These are phyloP conservation scores for Aporrectodea caliginosa DNA, from an alignment of 1,140 invertebrate species.

Conservation along the genomic window DNA sequence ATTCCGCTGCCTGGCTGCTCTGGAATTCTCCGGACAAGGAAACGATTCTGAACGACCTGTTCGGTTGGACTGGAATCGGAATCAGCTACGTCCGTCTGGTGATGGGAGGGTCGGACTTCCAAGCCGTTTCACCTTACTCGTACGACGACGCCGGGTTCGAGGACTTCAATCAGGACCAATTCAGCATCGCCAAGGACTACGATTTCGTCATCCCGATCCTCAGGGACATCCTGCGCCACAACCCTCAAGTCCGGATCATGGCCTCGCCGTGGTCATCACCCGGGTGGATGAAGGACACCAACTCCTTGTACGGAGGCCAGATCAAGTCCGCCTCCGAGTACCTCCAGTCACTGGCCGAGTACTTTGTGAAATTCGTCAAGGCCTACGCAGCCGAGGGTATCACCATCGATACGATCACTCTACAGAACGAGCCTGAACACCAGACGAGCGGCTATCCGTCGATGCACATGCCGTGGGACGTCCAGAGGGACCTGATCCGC, in stretches of 20 bases:
- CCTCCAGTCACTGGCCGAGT: slow-evolving; percentile 34
- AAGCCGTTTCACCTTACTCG: neutral
- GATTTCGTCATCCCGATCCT: slow-evolving; percentile 39
- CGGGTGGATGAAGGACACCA: slow-evolving; percentile 40
- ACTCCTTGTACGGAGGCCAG: neutral
- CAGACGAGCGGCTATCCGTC: slow-evolving; percentile 35
- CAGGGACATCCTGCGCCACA: slow-evolving; percentile 36
- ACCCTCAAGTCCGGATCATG: slow-evolving; percentile 37
- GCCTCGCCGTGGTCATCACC: slow-evolving; percentile 40
- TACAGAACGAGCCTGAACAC: slow-evolving; percentile 41
- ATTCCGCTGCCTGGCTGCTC: neutral
- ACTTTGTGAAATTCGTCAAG: slow-evolving; percentile 39
- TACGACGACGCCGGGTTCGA: neutral
- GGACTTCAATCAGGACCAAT: slow-evolving; percentile 28
- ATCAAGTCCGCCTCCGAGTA: slow-evolving; percentile 25
- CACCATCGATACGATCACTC: slow-evolving; percentile 34
- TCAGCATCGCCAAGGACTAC: slow-evolving; percentile 38
- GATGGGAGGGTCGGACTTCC: slow-evolving; percentile 16
- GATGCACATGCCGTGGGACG: slow-evolving; percentile 19
- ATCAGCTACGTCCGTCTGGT: slow-evolving; percentile 8
- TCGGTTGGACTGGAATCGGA: slow-evolving; percentile 5
- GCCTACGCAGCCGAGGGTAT: slow-evolving; percentile 37
- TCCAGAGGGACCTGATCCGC: slow-evolving; percentile 22
- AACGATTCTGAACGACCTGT: slow-evolving; percentile 9
- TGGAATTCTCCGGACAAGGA: neutral